Base-by-base conservation (phyloP, 2,113 vertebrate species). In the Hepsetus odoe region DNA sequence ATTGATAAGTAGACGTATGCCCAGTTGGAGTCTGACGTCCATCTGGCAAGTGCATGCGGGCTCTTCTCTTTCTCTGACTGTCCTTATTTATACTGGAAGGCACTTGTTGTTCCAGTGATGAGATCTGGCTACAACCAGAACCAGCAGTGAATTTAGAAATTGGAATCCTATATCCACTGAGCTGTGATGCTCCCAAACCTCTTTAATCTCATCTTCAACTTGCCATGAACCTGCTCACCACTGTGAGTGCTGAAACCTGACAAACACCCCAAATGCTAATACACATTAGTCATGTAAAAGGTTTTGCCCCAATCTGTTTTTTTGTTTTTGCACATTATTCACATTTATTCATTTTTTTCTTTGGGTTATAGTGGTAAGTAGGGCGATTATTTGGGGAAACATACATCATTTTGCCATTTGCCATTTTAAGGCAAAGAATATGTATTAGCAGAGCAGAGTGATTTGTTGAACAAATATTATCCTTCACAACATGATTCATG, bases 81-180 rank as follows among this genome's bases (percentile, higher is more conserved):
- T 53, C 49, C 33, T 55, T 88, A 80, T 89, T 89, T 88, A 82
- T 80, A 82, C 83, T 83, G 81, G 82, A 84, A n/a, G n/a, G 28
- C 59, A 62, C 72, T 76, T 80, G 24, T 64, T 61, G 55, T 67
- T 82, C 73, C 71, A 77, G 66, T 30, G 64, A 72, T 81, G 78
- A 75, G 69, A 82, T 84, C 77, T 82, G 55, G 22, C 67, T 67
- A 71, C 66, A 79, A 74, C 64, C 42, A n/a, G 20, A 9, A 73
- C 49, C 72, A 74, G 53, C 58, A 46, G 64, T 18, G 70, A 49
- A 61, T 53, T 66, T 72, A 67, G 13, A 77, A 81, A 72, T 49
- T 12, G 61, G 22, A 62, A 68, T 61, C 53, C 58, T 46, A 18
- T 51, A 49, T 46, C 70, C 24, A 42, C 49, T n/a, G 53, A 40